A percentile compares a stretch with the other conserved stretches of the same genome.
Evolutionary conservation across 2,888 invertebrate species (phyloP).

Genomic region (Phalera bucephala): DNA sequence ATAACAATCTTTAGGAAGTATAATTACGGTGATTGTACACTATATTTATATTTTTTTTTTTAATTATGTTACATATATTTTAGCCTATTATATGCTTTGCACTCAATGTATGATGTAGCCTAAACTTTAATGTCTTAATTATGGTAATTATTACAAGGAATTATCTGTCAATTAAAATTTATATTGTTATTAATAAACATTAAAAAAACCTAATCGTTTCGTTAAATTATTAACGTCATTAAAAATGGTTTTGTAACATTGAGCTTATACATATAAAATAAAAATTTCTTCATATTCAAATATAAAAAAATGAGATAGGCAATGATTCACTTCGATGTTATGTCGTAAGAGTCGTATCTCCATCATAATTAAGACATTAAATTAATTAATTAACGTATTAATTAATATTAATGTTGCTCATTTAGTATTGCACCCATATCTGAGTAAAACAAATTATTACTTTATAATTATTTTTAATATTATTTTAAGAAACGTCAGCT

Average conservation of each 20-base stretch:
- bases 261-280: too few relatives aligned
- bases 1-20: constrained; percentile 58
- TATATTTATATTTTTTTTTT: constrained; percentile 31
- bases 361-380: constrained; percentile 23
- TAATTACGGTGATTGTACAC: constrained; percentile 37
- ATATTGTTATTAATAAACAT: too few relatives aligned
- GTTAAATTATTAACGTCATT: too few relatives aligned
- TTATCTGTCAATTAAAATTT: too few relatives aligned
- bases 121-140: constrained; percentile 16
- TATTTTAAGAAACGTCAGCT: constrained; percentile 2
- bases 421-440: constrained; percentile 31
- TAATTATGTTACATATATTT: constrained; percentile 30
- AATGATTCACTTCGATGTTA: too few relatives aligned
- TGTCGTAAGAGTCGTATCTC: too few relatives aligned
- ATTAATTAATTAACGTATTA: constrained; percentile 30
- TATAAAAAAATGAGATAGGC: too few relatives aligned
- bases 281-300: too few relatives aligned
- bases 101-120: constrained; percentile 31
- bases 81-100: constrained; percentile 28
- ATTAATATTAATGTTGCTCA: constrained; percentile 27
- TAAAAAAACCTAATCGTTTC: too few relatives aligned
- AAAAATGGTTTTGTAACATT: background rate
- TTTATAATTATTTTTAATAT: too few relatives aligned
- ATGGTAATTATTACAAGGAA: constrained; percentile 27
- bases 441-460: constrained; percentile 21